phyloP scores from a whole-genome alignment of 2,888 invertebrate genomes.

The Melolontha melolontha region DNA sequence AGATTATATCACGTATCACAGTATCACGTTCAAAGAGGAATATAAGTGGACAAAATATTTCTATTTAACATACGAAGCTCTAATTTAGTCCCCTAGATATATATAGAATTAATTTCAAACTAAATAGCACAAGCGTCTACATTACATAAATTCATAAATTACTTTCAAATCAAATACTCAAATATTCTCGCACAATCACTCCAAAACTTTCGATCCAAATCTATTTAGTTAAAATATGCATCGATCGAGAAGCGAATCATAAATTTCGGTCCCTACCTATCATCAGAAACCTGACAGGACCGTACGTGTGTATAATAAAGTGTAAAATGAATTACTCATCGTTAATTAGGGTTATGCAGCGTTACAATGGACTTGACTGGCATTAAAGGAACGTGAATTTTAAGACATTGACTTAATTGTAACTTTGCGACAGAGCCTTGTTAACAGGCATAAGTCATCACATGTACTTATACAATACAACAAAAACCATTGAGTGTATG shows the following conservation, averaged over 20 bases:
- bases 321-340: slow-evolving; percentile 39
- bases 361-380: slow-evolving; percentile 12
- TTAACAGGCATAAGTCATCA: slow-evolving; percentile 35
- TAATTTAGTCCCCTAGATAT: too few species aligned
- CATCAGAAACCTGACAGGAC: slow-evolving; percentile 29
- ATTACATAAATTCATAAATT: too few species aligned
- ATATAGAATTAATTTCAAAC: too few species aligned
- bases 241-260: slow-evolving; percentile 16
- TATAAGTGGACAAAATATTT: too few species aligned
- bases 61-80: too few species aligned
- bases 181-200: too few species aligned
- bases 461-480: neutral
- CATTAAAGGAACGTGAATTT: slow-evolving; percentile 23
- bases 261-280: slow-evolving; percentile 31
- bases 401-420: slow-evolving; percentile 37
- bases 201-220: too few species aligned
- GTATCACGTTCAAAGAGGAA: too few species aligned
- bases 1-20: too few species aligned
- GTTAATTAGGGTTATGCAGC: slow-evolving; percentile 37
- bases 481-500: slow-evolving; percentile 7
- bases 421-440: slow-evolving; percentile 27
- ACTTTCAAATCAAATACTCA: too few species aligned
- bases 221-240: slow-evolving; percentile 11
- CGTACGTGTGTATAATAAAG: slow-evolving; percentile 29
- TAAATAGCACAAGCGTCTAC: too few species aligned